phyloP scores from a whole-genome alignment of 1,140 invertebrate species.

The Tetragnatha versicolor region DNA sequence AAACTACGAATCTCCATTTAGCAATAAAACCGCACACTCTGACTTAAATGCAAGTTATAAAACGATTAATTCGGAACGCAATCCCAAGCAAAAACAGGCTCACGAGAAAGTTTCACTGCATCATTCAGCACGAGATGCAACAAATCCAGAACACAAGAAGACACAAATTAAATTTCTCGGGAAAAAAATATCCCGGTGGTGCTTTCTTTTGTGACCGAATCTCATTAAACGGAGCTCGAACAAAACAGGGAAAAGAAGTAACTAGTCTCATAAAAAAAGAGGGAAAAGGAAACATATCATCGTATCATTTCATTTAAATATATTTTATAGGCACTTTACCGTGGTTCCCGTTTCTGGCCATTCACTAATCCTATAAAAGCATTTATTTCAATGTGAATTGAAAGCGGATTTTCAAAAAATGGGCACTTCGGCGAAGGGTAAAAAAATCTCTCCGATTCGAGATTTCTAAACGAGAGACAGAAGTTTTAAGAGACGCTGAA shows the following conservation, averaged over 20 bases:
- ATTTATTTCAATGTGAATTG: slow-evolving; percentile 14
- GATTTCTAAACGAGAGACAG: no score
- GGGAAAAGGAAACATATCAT: background rate
- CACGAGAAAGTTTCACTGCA: background rate
- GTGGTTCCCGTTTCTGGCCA: background rate
- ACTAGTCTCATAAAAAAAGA: background rate
- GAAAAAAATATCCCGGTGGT: background rate
- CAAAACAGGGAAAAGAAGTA: background rate
- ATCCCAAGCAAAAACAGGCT: background rate
- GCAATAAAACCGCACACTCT: no score
- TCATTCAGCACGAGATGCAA: background rate
- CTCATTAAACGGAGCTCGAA: background rate
- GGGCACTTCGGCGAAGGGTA: no score
- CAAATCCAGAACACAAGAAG: no score
- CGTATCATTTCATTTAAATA: background rate
- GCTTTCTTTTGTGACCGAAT: slow-evolving; percentile 5
- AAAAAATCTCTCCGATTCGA: no score
- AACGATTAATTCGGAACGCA: background rate
- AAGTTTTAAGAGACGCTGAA: background rate
- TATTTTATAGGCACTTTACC: slow-evolving; percentile 6
- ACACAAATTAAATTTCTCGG: slow-evolving; percentile 5
- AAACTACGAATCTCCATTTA: no score
- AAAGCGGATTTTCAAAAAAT: background rate
- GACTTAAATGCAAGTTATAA: background rate
- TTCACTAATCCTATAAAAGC: slow-evolving; percentile 15